A percentile compares a stretch with the other conserved stretches of the same genome.
phyloP scores from a whole-genome alignment of 2,113 vertebrate genomes.

The Nipponia nippon region DNA sequence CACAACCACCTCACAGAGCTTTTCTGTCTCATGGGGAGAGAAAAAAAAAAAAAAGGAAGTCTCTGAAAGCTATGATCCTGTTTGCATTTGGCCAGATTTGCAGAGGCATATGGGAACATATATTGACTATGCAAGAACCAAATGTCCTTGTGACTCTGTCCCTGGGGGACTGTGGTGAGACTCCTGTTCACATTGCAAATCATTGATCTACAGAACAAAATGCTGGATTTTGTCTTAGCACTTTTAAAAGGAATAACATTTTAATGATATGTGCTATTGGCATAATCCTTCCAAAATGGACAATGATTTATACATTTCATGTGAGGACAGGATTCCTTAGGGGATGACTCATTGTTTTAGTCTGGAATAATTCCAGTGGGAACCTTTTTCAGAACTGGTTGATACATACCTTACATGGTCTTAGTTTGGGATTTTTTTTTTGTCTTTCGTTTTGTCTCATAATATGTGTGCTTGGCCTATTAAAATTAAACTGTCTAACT shows the following conservation, averaged over 20 bases:
- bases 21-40: neutral
- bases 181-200: neutral
- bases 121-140: neutral
- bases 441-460: conserved; percentile 49
- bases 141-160: conserved; percentile 2
- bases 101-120: neutral
- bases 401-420: conserved; percentile 76
- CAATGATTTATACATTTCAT: conserved; percentile 78
- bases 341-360: conserved; percentile 72
- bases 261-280: conserved; percentile 73
- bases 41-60: neutral
- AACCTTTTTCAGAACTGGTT: conserved; percentile 68
- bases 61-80: neutral
- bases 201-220: neutral
- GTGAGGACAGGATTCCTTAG: conserved; percentile 74
- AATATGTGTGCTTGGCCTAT: conserved; percentile 58
- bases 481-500: conserved; percentile 48
- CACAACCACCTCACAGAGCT: neutral
- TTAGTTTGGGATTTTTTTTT: conserved; percentile 36
- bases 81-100: neutral
- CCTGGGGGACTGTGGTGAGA: neutral
- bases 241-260: conserved; percentile 72
- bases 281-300: conserved; percentile 70
- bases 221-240: conserved; percentile 51
- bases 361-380: conserved; percentile 75